phyloP scores from a whole-genome alignment of 2,113 vertebrate genomes.

The Seriola aureovittata region DNA sequence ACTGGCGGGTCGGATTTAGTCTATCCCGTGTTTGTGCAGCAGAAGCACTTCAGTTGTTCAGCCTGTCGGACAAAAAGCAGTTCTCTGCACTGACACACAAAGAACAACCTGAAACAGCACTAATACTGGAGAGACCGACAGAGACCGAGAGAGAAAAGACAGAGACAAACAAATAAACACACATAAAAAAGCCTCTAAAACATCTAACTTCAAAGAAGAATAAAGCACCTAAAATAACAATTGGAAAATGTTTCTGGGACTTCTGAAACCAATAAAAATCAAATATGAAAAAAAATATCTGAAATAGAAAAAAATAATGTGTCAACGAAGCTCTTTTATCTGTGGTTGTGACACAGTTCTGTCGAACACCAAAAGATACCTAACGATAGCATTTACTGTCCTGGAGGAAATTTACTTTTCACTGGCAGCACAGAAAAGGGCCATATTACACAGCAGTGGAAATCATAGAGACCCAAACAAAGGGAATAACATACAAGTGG shows the following conservation, averaged over 20 bases:
- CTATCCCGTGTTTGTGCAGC: slow-evolving; percentile 78
- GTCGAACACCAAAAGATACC: slow-evolving; percentile 80
- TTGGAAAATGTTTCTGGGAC: slow-evolving; percentile 74
- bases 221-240: slow-evolving; percentile 67
- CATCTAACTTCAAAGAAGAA: slow-evolving; percentile 67
- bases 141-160: slow-evolving; percentile 30
- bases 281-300: slow-evolving; percentile 49
- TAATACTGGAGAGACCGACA: slow-evolving; percentile 64
- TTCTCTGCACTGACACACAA: slow-evolving; percentile 71
- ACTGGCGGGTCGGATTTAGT: slow-evolving; percentile 72
- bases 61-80: slow-evolving; percentile 69
- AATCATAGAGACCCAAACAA: slow-evolving; percentile 73
- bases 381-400: slow-evolving; percentile 80
- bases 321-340: slow-evolving; percentile 78
- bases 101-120: slow-evolving; percentile 83
- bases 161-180: slow-evolving; percentile 67
- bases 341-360: slow-evolving; percentile 80
- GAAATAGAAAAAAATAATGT: slow-evolving; percentile 45
- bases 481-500: slow-evolving; percentile 65
- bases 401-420: slow-evolving; percentile 77
- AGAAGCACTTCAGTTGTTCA: slow-evolving; percentile 82
- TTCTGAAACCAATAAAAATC: slow-evolving; percentile 71
- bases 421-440: slow-evolving; percentile 43
- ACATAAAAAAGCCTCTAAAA: slow-evolving; percentile 47
- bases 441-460: slow-evolving; percentile 55